phyloP scores from a whole-genome alignment of 2,113 vertebrate species.

The Percopsis transmontana region DNA sequence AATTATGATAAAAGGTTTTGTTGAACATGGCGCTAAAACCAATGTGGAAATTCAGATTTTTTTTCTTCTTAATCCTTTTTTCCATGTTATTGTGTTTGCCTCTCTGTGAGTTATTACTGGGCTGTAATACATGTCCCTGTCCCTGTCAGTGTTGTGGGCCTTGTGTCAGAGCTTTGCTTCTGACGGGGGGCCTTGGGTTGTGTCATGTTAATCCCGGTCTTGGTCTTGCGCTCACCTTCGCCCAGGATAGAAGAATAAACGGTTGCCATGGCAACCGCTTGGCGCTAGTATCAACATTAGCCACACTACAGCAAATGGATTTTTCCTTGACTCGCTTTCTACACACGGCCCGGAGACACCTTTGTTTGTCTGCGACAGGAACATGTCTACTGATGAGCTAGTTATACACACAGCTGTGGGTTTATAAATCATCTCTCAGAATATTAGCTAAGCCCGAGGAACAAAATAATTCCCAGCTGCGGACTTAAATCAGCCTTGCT shows the following conservation, averaged over 20 bases:
- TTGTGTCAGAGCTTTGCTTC: constrained; percentile 56
- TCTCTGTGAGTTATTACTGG: constrained; percentile 32
- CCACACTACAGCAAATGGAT: neutral
- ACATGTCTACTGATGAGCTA: constrained; percentile 15
- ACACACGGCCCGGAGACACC: constrained; percentile 20
- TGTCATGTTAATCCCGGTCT: constrained; percentile 24
- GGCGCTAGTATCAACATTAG: neutral
- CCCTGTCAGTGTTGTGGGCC: constrained; percentile 16
- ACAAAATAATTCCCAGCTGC: constrained; percentile 67
- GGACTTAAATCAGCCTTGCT: constrained; percentile 41
- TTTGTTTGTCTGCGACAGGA: constrained; percentile 30
- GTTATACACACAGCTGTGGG: constrained; percentile 49
- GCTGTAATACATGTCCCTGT: neutral
- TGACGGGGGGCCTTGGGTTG: constrained; percentile 15
- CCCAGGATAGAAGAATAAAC: neutral
- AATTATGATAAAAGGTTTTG: neutral
- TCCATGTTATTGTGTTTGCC: constrained; percentile 44
- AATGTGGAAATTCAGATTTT: neutral
- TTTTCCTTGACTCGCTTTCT: neutral
- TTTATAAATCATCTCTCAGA: constrained; percentile 63
- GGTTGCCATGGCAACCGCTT: constrained; percentile 17
- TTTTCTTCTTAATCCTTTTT: constrained; percentile 30
- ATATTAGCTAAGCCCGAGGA: constrained; percentile 45
- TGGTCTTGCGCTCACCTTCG: constrained; percentile 8
- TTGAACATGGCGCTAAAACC: constrained; percentile 12